Conservation (phyloP, 2,113 vertebrate species). For the Todiramphus chloris region DNA sequence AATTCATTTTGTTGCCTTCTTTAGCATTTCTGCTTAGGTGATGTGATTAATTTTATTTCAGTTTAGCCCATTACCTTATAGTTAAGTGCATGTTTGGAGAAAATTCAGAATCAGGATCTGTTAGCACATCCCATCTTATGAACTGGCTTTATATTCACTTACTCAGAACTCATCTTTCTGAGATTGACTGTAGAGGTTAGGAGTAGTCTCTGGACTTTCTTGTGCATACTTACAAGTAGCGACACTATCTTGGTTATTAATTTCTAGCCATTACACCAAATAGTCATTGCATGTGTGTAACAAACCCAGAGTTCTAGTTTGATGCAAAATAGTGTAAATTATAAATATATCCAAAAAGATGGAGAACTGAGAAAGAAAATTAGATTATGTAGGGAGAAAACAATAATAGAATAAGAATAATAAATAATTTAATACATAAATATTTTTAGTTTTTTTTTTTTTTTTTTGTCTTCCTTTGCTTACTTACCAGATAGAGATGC, state of each 20-base stretch:
- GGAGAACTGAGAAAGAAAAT: not conserved
- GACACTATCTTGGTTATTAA: not conserved
- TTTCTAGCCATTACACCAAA: not conserved
- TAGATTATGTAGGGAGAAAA: not conserved
- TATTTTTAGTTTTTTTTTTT: not conserved
- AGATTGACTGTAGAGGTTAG: fast-evolving
- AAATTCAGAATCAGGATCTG: not conserved
- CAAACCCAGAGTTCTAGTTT: not conserved
- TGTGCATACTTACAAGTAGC: not conserved
- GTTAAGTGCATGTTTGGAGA: not conserved
- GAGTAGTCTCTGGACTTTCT: not conserved
- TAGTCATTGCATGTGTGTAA: not conserved
- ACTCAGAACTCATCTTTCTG: not conserved
- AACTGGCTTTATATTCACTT: not conserved
- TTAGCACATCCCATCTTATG: not conserved
- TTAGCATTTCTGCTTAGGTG: not conserved
- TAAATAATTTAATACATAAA: not conserved
- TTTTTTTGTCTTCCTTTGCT: not conserved
- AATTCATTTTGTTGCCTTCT: not conserved
- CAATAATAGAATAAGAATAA: not conserved
- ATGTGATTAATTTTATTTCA: not conserved
- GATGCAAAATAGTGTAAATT: not conserved
- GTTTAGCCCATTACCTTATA: not conserved
- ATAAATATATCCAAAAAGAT: not conserved
- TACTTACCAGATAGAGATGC: not conserved